A percentile compares a stretch with the other conserved stretches of the same genome.
Conservation (phyloP, 35 echinoderm and acorn worm species). For the Apostichopus parvimensis region DNA sequence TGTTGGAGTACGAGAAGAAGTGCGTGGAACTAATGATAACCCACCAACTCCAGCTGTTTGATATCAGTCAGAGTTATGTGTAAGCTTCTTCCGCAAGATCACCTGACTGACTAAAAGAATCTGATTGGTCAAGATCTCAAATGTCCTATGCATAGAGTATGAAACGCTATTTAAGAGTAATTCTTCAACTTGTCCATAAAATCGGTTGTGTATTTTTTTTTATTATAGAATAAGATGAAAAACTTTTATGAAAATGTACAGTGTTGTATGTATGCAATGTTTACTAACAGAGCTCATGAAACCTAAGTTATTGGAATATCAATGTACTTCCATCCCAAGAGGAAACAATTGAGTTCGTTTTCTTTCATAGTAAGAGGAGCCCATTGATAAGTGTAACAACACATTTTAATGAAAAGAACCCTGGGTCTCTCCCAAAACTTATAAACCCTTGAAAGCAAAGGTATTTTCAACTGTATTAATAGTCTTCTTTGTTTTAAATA, state of each 20-base stretch:
- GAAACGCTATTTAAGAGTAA: neutral
- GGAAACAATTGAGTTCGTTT: too few relatives aligned
- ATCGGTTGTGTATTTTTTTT: slow-evolving; percentile 6
- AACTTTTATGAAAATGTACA: slow-evolving; percentile 17
- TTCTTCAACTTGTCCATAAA: neutral
- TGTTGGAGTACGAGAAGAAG: slow-evolving; percentile 87
- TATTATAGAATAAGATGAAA: neutral
- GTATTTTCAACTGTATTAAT: too few relatives aligned
- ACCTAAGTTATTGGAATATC: neutral
- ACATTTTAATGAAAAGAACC: too few relatives aligned
- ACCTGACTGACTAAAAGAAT: neutral
- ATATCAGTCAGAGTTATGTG: slow-evolving; percentile 54
- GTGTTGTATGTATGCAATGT: slow-evolving; percentile 7
- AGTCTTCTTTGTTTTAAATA: too few relatives aligned
- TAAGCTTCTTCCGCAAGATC: neutral
- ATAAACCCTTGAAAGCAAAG: too few relatives aligned
- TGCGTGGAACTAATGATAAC: slow-evolving; percentile 81
- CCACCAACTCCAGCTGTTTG: slow-evolving; percentile 70
- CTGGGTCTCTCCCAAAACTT: too few relatives aligned
- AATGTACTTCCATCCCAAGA: too few relatives aligned
- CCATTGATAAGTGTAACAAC: too few relatives aligned
- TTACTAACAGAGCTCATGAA: neutral
- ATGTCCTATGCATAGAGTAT: slow-evolving; percentile 3
- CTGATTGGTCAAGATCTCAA: neutral
- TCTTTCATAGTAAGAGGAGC: too few relatives aligned